Evolutionary conservation across 2,888 invertebrate species (phyloP), one percentile per base, ranked within the genome.

Genomic region (Crepidodera aurea): DNA sequence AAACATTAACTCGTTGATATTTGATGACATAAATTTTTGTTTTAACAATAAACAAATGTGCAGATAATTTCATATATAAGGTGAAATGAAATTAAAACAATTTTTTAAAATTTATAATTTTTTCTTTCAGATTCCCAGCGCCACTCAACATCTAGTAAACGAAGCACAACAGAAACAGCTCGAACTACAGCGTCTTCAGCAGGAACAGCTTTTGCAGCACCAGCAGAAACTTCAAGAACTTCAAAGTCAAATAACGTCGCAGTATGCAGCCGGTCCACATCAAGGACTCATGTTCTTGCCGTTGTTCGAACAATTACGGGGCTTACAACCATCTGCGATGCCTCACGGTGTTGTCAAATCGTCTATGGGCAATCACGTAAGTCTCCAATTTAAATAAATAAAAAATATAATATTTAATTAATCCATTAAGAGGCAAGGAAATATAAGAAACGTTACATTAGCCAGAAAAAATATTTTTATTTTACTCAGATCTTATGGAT

Each of bases 221-320:
- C 84, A 86, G 72, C 85, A 86, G 69, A 86, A 85, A 76, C 82
- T 86, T 44, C 86, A 86, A 72, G 86, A 87, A 75, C 75, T 84
- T 29, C 84, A 87, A 79, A 84, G 83, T 59, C 87, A 87, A 75
- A 84, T 87, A 73, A 83, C 84, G 46, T 82, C 82, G 8, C 84
- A 84, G 69, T 84, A 84, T 74, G 81, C 81, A 7, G 77, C 79
- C 54, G 86, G 86, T 5, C 87, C 88, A 0, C 57, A 48, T 39
- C 90, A 85, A 73, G 83, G 88, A 1, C 83, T 90, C 61, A 86
- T 87, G 77, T 86, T 90, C 72, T 82, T 90, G 63, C 90, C 91
- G n/a, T 84, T 90, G 69, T 80, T 91, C 73, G 91, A 88, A 71
- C 88, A 88, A 73, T 83, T 88, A 77, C 78, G 79, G 74, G 78